phyloP scores from a whole-genome alignment of 2,888 invertebrate genomes.

The Flexamia atlantica region DNA sequence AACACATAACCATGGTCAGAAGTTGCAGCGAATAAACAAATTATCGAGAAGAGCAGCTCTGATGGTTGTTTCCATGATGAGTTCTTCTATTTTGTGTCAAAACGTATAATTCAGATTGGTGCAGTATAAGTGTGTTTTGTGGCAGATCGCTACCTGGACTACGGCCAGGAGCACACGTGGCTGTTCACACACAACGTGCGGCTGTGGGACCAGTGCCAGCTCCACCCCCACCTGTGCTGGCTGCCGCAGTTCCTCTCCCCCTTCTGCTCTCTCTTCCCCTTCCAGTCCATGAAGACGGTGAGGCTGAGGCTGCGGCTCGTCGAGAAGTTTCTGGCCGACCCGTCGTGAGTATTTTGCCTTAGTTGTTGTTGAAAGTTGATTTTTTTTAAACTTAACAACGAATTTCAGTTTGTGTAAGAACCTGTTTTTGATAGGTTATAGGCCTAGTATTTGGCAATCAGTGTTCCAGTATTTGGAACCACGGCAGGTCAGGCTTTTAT shows the following conservation, averaged over 20 bases:
- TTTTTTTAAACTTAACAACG: too few relatives aligned
- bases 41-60: too few relatives aligned
- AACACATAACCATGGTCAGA: too few relatives aligned
- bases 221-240: slow-evolving; percentile 83
- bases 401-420: too few relatives aligned
- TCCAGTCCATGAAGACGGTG: slow-evolving; percentile 93
- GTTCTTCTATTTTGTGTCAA: too few relatives aligned
- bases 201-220: slow-evolving; percentile 88
- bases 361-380: neutral
- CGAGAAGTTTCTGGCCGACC: slow-evolving; percentile 84
- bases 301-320: slow-evolving; percentile 85
- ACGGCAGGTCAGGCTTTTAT: too few relatives aligned
- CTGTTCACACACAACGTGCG: slow-evolving; percentile 91
- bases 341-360: slow-evolving; percentile 78
- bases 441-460: too few relatives aligned
- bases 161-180: slow-evolving; percentile 86
- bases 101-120: too few relatives aligned
- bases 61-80: too few relatives aligned
- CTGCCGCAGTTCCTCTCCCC: slow-evolving; percentile 84
- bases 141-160: slow-evolving; percentile 84
- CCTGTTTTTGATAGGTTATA: too few relatives aligned
- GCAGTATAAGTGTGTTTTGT: neutral
- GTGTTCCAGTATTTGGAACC: too few relatives aligned
- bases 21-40: too few relatives aligned
- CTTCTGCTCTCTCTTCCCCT: slow-evolving; percentile 90